Evolutionary conservation across 2,888 invertebrate genomes (phyloP).

Genomic region (Troglohyphantes excavatus): DNA sequence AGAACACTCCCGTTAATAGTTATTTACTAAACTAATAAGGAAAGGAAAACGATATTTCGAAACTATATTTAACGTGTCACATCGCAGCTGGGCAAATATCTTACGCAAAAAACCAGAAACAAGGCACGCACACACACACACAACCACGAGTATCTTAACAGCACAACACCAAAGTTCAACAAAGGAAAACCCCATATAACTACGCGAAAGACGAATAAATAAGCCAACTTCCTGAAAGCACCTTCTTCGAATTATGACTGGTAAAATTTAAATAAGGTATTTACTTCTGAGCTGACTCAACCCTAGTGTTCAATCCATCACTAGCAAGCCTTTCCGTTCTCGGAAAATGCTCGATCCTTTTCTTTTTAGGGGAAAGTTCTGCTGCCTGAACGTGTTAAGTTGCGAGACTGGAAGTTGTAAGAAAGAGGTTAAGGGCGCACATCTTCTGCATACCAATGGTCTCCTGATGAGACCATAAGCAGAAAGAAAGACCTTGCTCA

Average conservation of each 20-base stretch:
- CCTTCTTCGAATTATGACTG: conserved; percentile 21
- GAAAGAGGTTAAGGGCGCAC: conserved; percentile 30
- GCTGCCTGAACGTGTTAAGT: background rate
- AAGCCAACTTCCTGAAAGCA: conserved; percentile 10
- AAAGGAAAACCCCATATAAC: conserved; percentile 1
- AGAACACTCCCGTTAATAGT: background rate
- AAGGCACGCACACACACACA: background rate
- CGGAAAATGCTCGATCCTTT: background rate
- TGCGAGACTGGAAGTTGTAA: background rate
- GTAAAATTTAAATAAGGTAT: conserved; percentile 37
- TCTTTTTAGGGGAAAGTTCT: background rate
- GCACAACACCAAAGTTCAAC: conserved; percentile 14
- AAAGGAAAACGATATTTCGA: background rate
- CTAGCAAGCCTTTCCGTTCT: background rate
- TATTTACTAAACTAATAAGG: background rate
- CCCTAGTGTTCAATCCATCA: conserved; percentile 12
- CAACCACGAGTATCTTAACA: background rate
- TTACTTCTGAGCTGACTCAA: conserved; percentile 14
- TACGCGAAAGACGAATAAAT: conserved; percentile 12
- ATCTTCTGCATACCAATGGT: conserved; percentile 31
- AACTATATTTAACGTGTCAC: background rate
- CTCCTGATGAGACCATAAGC: background rate
- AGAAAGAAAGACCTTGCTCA: conserved; percentile 13
- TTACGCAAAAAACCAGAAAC: background rate
- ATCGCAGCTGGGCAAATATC: conserved; percentile 25